These are phyloP conservation scores for Myopa testacea DNA, from an alignment of 2,888 invertebrate species.

Conservation along the genomic window DNA sequence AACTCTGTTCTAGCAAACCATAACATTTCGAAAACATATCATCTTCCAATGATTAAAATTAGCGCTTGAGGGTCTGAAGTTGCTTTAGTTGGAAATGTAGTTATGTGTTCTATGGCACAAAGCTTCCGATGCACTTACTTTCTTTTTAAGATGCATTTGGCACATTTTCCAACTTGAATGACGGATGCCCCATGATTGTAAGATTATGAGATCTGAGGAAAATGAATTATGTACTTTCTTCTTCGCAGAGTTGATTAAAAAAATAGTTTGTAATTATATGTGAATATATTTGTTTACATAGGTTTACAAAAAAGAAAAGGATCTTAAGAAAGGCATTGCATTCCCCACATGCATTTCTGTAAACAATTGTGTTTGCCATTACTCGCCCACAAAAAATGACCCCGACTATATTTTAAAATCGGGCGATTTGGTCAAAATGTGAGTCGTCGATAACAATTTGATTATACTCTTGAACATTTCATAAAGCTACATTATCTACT, in stretches of 20 bases:
- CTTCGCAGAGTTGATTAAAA: neutral
- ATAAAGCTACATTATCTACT: neutral
- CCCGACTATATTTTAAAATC: conserved; percentile 85
- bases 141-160: conserved; percentile 44
- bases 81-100: conserved; percentile 48
- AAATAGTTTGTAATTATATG: neutral
- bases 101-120: conserved; percentile 40
- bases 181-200: conserved; percentile 61
- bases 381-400: conserved; percentile 95
- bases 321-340: conserved; percentile 97
- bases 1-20: conserved; percentile 28
- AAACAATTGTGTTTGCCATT: conserved; percentile 99
- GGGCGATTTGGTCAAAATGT: conserved; percentile 98
- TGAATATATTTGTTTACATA: conserved; percentile 42
- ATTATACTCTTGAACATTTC: conserved; percentile 18
- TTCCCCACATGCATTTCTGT: conserved; percentile 99
- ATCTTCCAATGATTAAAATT: conserved; percentile 66
- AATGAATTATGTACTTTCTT: conserved; percentile 21
- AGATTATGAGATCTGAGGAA: conserved; percentile 70
- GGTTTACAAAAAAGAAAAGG: conserved; percentile 96
- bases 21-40: neutral
- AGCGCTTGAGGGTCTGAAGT: conserved; percentile 62
- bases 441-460: conserved; percentile 68
- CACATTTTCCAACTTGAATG: conserved; percentile 48
- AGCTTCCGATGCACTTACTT: conserved; percentile 35